Base-by-base conservation (phyloP, 1,140 invertebrate species). In the Laodelphax striatellus region DNA sequence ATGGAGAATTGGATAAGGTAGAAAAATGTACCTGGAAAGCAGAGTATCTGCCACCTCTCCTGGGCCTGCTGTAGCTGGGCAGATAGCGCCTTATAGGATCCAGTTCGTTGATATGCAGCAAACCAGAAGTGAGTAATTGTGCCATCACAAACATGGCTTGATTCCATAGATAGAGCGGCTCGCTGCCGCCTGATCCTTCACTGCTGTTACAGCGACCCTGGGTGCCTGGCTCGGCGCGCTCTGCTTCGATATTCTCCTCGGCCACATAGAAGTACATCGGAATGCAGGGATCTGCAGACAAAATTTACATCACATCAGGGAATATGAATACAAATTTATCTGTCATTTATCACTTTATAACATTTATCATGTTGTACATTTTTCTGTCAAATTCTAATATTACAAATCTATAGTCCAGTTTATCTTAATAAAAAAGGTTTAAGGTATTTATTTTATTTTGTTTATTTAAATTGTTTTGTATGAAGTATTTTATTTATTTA, bases 41-140 rank as follows among this genome's bases (percentile, higher is more conserved):
- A 0, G 94, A 97, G 76, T 98, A 97, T 61, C 94, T 78, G 55
- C 91, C 92, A 46, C 85, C 92, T 70, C 86, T 85, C 52, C 90
- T 77, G 0, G 96, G 96, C 55, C 96, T 77, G 72, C 96, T 96
- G 70, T 94, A 95, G 0, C 94, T 97, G 2, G 96, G 95, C 57
- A 98, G 77, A 77, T 98, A 96, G 44, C 97, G 80, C 60, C 94
- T 77, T 60, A 98, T 92, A 1, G 94, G 92, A 77, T 99, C 97
- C 50, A 99, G 75, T 76, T 98, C 96, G 70, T 94, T 97, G 13
- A 97, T 86, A 69, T 97, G 90, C 24, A 99, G 76, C 16, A 98
- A 75, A 38, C 88, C 87, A 55, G 87, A 87, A 21, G 90, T 91
- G 21, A 99, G 75, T 28, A 99, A 75, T 71, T 97, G 90, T 4